These are phyloP conservation scores for Synanthedon tipuliformis DNA, from an alignment of 2,888 invertebrate species.

Conservation along the genomic window DNA sequence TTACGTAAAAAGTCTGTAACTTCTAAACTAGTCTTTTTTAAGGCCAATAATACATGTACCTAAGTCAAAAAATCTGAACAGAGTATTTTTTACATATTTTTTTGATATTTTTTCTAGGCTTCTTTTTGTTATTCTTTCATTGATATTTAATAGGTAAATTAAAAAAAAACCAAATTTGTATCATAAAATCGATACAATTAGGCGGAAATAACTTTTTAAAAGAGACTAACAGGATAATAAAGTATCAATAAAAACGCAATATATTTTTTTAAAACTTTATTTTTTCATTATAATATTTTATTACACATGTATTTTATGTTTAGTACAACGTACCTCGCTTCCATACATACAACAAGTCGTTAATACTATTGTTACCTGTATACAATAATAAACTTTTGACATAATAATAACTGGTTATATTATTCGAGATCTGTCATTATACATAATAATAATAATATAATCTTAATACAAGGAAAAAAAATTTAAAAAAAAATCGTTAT, in stretches of 20 bases:
- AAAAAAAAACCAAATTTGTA: too few relatives aligned
- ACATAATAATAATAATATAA: slow-evolving; percentile 14
- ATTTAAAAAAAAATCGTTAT: slow-evolving; percentile 19
- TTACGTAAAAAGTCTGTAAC: too few relatives aligned
- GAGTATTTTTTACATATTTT: too few relatives aligned
- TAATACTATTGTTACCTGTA: slow-evolving; percentile 63
- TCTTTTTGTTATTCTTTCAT: too few relatives aligned
- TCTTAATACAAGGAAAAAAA: slow-evolving; percentile 43
- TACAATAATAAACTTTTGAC: slow-evolving; percentile 67
- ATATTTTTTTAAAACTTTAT: slow-evolving; percentile 64
- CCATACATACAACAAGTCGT: slow-evolving; percentile 63
- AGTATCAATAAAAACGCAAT: slow-evolving; percentile 16
- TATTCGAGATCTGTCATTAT: slow-evolving; percentile 44
- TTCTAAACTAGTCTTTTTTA: too few relatives aligned
- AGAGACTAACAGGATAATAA: too few relatives aligned
- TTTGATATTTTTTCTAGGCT: too few relatives aligned
- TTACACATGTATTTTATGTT: slow-evolving; percentile 61
- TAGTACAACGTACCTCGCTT: slow-evolving; percentile 38
- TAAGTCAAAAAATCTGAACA: too few relatives aligned
- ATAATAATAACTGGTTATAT: slow-evolving; percentile 66
- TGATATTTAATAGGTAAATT: too few relatives aligned
- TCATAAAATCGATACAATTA: too few relatives aligned
- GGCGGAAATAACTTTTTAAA: too few relatives aligned
- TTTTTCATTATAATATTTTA: slow-evolving; percentile 66
- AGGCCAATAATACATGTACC: too few relatives aligned